phyloP scores from a whole-genome alignment of 2,888 invertebrate genomes.

The Apamea crenata region DNA sequence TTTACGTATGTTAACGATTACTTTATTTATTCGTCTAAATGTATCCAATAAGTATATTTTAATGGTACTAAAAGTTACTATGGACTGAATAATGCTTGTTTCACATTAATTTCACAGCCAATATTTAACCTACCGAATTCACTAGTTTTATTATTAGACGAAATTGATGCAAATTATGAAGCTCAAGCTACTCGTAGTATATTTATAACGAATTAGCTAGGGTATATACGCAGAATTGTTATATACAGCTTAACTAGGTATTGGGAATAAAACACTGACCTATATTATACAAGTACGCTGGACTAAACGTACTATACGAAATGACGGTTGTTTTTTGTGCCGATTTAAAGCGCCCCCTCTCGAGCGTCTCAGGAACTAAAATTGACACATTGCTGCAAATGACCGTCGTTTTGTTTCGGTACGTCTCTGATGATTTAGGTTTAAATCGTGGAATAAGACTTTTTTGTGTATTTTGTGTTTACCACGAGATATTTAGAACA shows the following conservation, averaged over 20 bases:
- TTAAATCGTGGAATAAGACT: too few relatives aligned
- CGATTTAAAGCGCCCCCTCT: too few relatives aligned
- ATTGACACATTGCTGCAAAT: too few relatives aligned
- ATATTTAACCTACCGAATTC: constrained; percentile 80
- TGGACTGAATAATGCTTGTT: constrained; percentile 81
- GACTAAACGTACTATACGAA: too few relatives aligned
- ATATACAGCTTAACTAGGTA: constrained; percentile 15
- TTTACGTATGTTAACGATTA: constrained; percentile 49
- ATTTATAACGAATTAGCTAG: constrained; percentile 21
- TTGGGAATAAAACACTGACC: background rate
- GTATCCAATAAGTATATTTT: constrained; percentile 38
- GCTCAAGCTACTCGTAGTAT: constrained; percentile 12
- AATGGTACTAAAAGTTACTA: constrained; percentile 68
- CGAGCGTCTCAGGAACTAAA: too few relatives aligned
- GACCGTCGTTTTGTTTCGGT: too few relatives aligned
- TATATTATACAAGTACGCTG: too few relatives aligned
- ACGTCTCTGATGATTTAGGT: too few relatives aligned
- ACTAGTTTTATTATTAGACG: constrained; percentile 38
- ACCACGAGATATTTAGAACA: too few relatives aligned
- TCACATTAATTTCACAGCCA: constrained; percentile 88
- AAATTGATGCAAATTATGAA: constrained; percentile 42
- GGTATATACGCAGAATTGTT: constrained; percentile 8
- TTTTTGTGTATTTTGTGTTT: too few relatives aligned
- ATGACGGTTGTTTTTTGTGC: too few relatives aligned
- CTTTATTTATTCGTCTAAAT: constrained; percentile 51